A percentile compares a stretch with the other conserved stretches of the same genome.
phyloP scores from a whole-genome alignment of 1,140 invertebrate species.

The Forficula auricularia region DNA sequence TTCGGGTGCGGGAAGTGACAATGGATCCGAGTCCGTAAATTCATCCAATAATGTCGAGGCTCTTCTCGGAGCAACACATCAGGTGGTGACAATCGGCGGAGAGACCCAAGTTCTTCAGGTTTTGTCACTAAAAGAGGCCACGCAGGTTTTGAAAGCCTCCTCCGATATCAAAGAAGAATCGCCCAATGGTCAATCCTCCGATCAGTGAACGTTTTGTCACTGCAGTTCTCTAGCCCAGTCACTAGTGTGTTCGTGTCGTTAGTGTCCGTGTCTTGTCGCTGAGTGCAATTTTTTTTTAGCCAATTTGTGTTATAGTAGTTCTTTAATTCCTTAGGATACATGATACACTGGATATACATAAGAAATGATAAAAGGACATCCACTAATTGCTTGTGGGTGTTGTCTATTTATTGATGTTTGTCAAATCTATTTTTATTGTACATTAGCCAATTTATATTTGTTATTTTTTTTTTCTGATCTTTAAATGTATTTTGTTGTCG shows the following conservation, averaged over 20 bases:
- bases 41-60: constrained; percentile 29
- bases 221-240: neutral
- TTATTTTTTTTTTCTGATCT: neutral
- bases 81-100: constrained; percentile 49
- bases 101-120: constrained; percentile 65
- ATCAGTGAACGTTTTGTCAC: constrained; percentile 9
- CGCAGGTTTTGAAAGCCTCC: constrained; percentile 44
- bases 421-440: constrained; percentile 6
- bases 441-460: too few species aligned
- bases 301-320: constrained; percentile 16
- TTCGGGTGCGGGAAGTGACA: neutral
- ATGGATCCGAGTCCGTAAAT: constrained; percentile 36
- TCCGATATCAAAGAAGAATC: constrained; percentile 29
- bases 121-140: constrained; percentile 62
- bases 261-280: constrained; percentile 10
- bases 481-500: constrained; percentile 4
- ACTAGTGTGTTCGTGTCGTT: constrained; percentile 6
- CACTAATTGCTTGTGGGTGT: constrained; percentile 9
- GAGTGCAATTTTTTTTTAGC: constrained; percentile 18
- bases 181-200: constrained; percentile 19
- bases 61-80: constrained; percentile 37
- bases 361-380: constrained; percentile 5
- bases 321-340: constrained; percentile 2
- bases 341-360: constrained; percentile 8
- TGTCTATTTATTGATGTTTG: constrained; percentile 12